Evolutionary conservation across 1,140 invertebrate genomes (phyloP), one percentile per base, ranked within the genome.

Genomic region (Rhagoletis pomonella): DNA sequence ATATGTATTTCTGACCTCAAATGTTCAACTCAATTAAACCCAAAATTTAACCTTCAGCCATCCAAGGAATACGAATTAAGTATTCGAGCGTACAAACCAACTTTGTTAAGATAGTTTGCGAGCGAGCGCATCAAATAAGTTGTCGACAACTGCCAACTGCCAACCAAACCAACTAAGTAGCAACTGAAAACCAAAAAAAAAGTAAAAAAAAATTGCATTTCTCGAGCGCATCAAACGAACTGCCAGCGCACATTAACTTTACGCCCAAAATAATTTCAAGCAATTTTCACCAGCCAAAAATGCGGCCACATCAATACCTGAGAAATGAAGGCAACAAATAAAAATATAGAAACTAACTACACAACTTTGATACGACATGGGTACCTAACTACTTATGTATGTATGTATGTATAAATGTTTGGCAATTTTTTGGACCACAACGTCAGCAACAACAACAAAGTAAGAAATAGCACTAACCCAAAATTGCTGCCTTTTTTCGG

Each of bases 291-390:
- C n/a, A 73, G 42, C 67, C 67, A 47, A 73, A 44, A 73, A 73
- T 73, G 67, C 67, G 67, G 67, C 42, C 67, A 73, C 67, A 73
- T 73, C 67, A 73, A 73, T 73, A 73, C 67, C 67, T 73, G 42
- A 73, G 44, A 73, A 73, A 73, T 47, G 67, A 73, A 5, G 67
- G 67, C 67, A 69, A 69, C 29, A 69, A 69, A 62, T 62, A n/a
- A 62, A 62, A 62, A 62, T 17, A 59, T 7, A 59, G 6, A 59
- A 62, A 62, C 58, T 7, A 59, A 6, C 10, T 17, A 62, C 60
- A 62, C 60, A 62, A 62, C 4, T 29, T 29, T 0, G 29, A 29
- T 29, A 29, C 29, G 29, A 29, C 29, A 29, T 29, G 29, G 29
- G 29, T 29, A 29, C 29, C 29, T 29, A 29, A 29, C 29, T 29